Evolutionary conservation across 2,797 vertebrate genomes (phyloP).

Genomic region (Steatocranus sp.): DNA sequence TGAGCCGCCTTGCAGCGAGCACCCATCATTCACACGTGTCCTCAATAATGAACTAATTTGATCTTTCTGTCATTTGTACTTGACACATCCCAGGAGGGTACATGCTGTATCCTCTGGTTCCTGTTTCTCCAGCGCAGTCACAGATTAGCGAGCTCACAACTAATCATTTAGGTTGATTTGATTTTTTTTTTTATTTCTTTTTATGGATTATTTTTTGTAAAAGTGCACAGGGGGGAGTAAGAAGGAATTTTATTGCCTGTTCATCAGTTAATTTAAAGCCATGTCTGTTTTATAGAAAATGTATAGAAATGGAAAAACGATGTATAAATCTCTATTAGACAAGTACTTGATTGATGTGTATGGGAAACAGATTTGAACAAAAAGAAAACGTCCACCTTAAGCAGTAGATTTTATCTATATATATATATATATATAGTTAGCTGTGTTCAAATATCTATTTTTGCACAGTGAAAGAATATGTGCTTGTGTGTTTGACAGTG

Average conservation of each 20-base stretch:
- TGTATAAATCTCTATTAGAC: constrained; percentile 71
- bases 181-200: background rate
- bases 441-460: constrained; percentile 73
- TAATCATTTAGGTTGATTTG: constrained; percentile 30
- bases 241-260: constrained; percentile 63
- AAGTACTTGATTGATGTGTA: constrained; percentile 59
- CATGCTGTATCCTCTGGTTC: constrained; percentile 43
- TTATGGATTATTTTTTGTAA: constrained; percentile 60
- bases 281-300: constrained; percentile 78
- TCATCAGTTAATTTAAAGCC: constrained; percentile 69
- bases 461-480: constrained; percentile 65
- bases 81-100: constrained; percentile 41
- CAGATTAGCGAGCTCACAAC: constrained; percentile 18
- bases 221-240: constrained; percentile 40
- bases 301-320: constrained; percentile 60
- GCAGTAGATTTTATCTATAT: constrained; percentile 56
- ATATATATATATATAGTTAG: constrained; percentile 27
- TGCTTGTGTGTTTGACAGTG: constrained; percentile 59
- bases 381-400: constrained; percentile 61
- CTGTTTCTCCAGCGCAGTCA: constrained; percentile 2
- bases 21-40: background rate
- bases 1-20: constrained; percentile 12
- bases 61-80: constrained; percentile 10
- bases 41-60: constrained; percentile 15
- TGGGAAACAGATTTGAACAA: constrained; percentile 54